Evolutionary conservation across 2,797 vertebrate species (phyloP), one percentile per base, ranked within the genome.

Genomic region (Hemibagrus guttatus): DNA sequence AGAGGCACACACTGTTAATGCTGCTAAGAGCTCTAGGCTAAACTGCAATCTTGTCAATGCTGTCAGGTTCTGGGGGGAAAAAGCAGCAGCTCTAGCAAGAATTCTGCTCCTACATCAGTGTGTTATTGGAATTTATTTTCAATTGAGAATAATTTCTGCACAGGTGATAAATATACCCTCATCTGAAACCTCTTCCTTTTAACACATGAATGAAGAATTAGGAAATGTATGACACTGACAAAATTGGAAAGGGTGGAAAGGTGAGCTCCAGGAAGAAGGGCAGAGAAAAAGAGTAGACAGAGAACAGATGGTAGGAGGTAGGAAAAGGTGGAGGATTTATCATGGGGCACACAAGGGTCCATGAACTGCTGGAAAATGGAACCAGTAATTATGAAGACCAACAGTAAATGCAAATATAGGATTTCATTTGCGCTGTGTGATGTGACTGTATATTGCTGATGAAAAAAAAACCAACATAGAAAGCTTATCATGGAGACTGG

Each of bases 1-100:
- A 90, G 89, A 90, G 89, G 91, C 71, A 93, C 49, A 28, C 93
- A 91, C 92, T 91, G 84, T 81, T 83, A 89, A 91, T 89, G 87
- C 85, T 91, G 91, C 90, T 93, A 91, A 92, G 93, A 93, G 91
- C 85, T 79, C 58, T n/a, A 26, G 84, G 83, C 83, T 64, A 89
- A 90, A 91, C 84, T 91, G 90, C 88, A 90, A 92, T 93, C 89
- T 89, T 91, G 89, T 92, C 81, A 79, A 21, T 90, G 88, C 84
- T 78, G 86, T 89, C 52, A 76, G 87, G 85, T 89, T 86, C 75
- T 86, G 84, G 31, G 52, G 52, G 21, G 56, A 9, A 81, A 4
- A 35, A 76, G 46, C 46, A 76, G n/a, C 52, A 59, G 49, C 52
- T 69, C 26, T 49, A 84, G 75, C 31, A 39, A 42, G 39, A 86